Conservation (phyloP, 2,888 invertebrate genomes). For the Cheilosia vernalis region DNA sequence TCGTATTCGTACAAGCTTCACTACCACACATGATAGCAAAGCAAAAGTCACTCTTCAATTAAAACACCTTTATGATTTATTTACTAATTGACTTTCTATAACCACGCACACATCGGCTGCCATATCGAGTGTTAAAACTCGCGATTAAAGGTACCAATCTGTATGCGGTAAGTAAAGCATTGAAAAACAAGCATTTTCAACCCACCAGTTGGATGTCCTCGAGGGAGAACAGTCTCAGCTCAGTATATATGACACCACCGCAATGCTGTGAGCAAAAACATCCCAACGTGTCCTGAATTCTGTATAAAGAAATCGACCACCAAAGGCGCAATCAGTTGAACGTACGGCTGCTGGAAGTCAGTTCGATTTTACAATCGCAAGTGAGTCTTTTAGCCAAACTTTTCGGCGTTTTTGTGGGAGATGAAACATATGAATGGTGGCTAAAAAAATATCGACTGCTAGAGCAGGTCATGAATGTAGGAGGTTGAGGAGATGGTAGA, state of each 20-base stretch:
- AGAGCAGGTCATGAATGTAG: background rate
- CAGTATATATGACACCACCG: background rate
- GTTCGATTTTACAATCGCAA: slow-evolving; percentile 34
- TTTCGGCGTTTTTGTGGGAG: slow-evolving; percentile 9
- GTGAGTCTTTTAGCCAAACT: slow-evolving; percentile 22
- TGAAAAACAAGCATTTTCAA: slow-evolving; percentile 17
- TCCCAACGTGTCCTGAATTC: slow-evolving; percentile 42
- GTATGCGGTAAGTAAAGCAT: slow-evolving; percentile 6
- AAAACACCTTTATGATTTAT: too few species aligned
- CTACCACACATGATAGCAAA: too few species aligned
- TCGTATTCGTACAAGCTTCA: too few species aligned
- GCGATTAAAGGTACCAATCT: slow-evolving; percentile 7
- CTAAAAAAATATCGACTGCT: background rate
- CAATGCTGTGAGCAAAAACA: slow-evolving; percentile 32
- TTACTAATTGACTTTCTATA: background rate
- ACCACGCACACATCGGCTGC: slow-evolving; percentile 5
- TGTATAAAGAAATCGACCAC: slow-evolving; percentile 24
- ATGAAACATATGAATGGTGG: slow-evolving; percentile 20
- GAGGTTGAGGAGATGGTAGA: background rate
- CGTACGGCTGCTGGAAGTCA: slow-evolving; percentile 26
- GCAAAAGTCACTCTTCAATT: too few species aligned
- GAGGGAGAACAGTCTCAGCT: slow-evolving; percentile 11
- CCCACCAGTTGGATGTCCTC: slow-evolving; percentile 44
- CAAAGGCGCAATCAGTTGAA: slow-evolving; percentile 42
- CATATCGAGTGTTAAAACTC: background rate